Percentiles rank a stretch among this genome's conserved stretches.
Evolutionary conservation across 2,797 vertebrate genomes (phyloP).

Genomic region (Sternotherus odoratus): DNA sequence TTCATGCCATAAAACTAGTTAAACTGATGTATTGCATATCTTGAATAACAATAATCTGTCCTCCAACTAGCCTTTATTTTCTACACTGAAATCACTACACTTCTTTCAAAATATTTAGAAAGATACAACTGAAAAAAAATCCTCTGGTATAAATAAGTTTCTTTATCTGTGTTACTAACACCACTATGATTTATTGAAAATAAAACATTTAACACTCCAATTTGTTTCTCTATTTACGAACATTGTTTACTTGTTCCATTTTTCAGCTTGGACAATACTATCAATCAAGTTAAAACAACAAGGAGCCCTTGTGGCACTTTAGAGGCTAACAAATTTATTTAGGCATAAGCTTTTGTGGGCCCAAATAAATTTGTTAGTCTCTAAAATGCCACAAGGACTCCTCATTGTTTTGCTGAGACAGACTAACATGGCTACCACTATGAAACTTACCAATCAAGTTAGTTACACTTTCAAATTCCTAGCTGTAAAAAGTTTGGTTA

Average conservation of each 20-base stretch:
- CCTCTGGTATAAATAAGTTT: accelerated
- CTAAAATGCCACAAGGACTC: too few relatives aligned
- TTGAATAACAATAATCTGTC: accelerated
- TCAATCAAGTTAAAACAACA: neutral
- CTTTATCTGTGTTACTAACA: neutral
- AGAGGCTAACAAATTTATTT: too few relatives aligned
- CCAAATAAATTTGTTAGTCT: too few relatives aligned
- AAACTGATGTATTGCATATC: neutral
- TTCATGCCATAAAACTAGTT: neutral
- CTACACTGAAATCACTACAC: neutral
- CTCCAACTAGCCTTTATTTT: neutral
- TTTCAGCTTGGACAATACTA: neutral
- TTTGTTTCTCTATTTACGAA: neutral
- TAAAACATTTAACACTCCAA: neutral
- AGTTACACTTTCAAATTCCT: too few relatives aligned
- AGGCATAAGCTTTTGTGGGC: too few relatives aligned
- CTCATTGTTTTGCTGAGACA: too few relatives aligned
- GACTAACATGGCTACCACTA: too few relatives aligned
- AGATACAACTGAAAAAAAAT: accelerated
- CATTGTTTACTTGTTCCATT: neutral
- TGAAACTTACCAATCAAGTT: neutral
- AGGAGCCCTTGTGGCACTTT: too few relatives aligned
- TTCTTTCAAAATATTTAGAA: accelerated
- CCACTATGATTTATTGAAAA: neutral
- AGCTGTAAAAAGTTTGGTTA: neutral